These are phyloP conservation scores for Trissoscelio sp. DNA, from an alignment of 2,888 invertebrate genomes.

Conservation along the genomic window DNA sequence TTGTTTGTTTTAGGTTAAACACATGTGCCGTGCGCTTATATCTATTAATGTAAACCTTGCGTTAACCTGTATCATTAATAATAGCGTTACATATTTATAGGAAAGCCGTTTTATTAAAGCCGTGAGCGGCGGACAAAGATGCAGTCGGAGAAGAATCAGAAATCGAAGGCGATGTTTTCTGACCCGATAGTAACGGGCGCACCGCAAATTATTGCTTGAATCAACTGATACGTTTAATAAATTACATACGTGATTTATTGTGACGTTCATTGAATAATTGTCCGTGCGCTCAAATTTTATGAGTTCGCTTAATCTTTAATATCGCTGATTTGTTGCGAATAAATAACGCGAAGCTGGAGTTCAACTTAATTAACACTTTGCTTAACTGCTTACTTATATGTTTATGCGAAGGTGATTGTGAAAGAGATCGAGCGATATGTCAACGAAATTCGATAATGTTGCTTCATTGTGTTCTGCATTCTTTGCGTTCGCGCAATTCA, in stretches of 20 bases:
- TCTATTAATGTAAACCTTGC: conserved; percentile 28
- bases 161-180: conserved; percentile 49
- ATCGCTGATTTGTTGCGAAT: conserved; percentile 22
- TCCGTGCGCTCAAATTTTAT: conserved; percentile 12
- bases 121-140: conserved; percentile 31
- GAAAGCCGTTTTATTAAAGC: conserved; percentile 24
- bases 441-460: conserved; percentile 10
- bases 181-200: conserved; percentile 27
- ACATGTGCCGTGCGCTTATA: conserved; percentile 31
- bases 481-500: background rate
- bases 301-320: conserved; percentile 11
- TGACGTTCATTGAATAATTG: conserved; percentile 33
- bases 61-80: conserved; percentile 13
- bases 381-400: background rate
- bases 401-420: conserved; percentile 2
- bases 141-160: conserved; percentile 33
- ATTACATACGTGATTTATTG: conserved; percentile 25
- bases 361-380: conserved; percentile 17
- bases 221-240: conserved; percentile 33
- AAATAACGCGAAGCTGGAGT: conserved; percentile 5
- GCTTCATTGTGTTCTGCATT: background rate
- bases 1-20: conserved; percentile 46
- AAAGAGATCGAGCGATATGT: conserved; percentile 1
- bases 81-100: conserved; percentile 26
- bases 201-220: conserved; percentile 32